phyloP scores from a whole-genome alignment of 2,888 invertebrate species.

The Scaeva pyrastri region DNA sequence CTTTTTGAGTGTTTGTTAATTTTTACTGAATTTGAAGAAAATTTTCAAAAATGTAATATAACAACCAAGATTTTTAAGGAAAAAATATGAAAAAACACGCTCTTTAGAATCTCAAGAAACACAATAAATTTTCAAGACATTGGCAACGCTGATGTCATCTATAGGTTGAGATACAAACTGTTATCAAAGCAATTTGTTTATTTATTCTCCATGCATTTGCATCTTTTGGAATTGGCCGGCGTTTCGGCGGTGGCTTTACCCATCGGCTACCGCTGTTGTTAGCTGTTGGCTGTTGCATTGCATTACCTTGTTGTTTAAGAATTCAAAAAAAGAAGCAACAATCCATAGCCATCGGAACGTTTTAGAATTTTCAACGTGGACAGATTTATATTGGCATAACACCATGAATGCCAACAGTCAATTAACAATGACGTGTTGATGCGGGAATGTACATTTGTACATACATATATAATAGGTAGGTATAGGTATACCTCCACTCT shows the following conservation, averaged over 20 bases:
- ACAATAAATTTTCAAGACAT: too few relatives aligned
- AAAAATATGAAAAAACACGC: too few relatives aligned
- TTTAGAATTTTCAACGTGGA: background rate
- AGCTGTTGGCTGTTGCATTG: background rate
- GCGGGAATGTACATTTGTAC: background rate
- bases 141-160: background rate
- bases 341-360: background rate
- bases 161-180: background rate
- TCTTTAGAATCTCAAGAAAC: too few relatives aligned
- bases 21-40: too few relatives aligned
- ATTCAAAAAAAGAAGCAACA: background rate
- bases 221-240: slow-evolving; percentile 10
- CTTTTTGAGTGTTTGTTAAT: too few relatives aligned
- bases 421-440: slow-evolving; percentile 58
- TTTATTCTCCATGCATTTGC: slow-evolving; percentile 14
- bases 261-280: background rate
- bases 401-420: slow-evolving; percentile 38
- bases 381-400: slow-evolving; percentile 12
- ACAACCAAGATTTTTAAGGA: too few relatives aligned
- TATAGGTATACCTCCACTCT: background rate
- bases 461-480: too few relatives aligned
- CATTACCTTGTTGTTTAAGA: background rate
- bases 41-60: too few relatives aligned
- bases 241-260: background rate
- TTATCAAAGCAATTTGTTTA: slow-evolving; percentile 15